Evolutionary conservation across 2,888 invertebrate species (phyloP), one percentile per base, ranked within the genome.

Genomic region (Drosophila robusta): DNA sequence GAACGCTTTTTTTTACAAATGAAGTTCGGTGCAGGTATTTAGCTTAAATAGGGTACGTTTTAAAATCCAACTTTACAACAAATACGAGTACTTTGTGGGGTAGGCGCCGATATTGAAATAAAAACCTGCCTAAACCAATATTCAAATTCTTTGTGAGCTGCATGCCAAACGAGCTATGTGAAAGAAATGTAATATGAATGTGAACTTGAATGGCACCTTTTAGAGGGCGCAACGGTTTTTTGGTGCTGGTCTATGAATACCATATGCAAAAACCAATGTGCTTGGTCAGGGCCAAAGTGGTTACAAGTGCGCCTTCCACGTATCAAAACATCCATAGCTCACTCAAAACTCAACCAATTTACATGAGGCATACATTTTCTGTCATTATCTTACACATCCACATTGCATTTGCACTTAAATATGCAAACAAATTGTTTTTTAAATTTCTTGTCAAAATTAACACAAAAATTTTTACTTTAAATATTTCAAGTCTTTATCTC

Each of bases 181-280:
- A 42, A 68, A 57, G 34, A 50, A 54, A 26, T 72, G 62, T 72
- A 72, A 52, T 22, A 22, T 29, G 14, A 34, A 24, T 54, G 34
- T 71, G 56, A 76, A 76, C 76, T 74, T 74, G 74, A 74, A 61
- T 50, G 41, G 16, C 9, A 14, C 24, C 4, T 49, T 16, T 39
- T 18, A 50, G 69, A 69, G 56, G 64, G 52, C 63, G n/a, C 34
- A 51, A 22, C 3, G 29, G n/a, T 32, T 36, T 36, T 7, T 34
- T 7, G 16, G 14, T 11, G 8, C 34, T 46, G 26, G 22, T 2
- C 26, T 29, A 4, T 50, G 44, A 52, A 51, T 51, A 51, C 29
- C 41, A 4, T 11, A n/a, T 39, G 54, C 8, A 14, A 9, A 44
- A 24, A 34, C 8, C 44, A 44, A 36, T 12, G 34, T 11, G 24